Conservation (phyloP, 2,888 invertebrate genomes). For the Tortrix viridana region DNA sequence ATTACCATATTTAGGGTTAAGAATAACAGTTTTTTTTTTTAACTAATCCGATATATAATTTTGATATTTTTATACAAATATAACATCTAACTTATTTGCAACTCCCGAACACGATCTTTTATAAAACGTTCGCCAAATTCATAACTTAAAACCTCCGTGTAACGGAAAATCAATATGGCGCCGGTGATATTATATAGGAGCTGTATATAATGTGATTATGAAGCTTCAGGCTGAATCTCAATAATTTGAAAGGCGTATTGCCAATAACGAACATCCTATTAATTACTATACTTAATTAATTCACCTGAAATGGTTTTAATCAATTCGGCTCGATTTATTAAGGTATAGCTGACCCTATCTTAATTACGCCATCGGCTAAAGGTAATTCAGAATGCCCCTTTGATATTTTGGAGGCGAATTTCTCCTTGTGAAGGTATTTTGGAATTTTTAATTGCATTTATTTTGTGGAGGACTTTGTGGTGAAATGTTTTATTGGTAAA, state of each 20-base stretch:
- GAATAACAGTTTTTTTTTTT: too few relatives aligned
- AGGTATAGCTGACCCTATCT: slow-evolving; percentile 58
- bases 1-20: too few relatives aligned
- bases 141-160: neutral
- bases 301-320: slow-evolving; percentile 84
- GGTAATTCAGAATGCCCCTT: slow-evolving; percentile 38
- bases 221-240: slow-evolving; percentile 70
- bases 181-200: slow-evolving; percentile 22
- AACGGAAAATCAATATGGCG: slow-evolving; percentile 5
- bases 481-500: too few relatives aligned
- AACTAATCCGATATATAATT: too few relatives aligned
- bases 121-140: neutral
- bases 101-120: neutral
- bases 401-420: slow-evolving; percentile 36
- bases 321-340: slow-evolving; percentile 82
- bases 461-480: neutral
- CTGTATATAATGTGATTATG: slow-evolving; percentile 59
- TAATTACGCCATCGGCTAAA: slow-evolving; percentile 42
- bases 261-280: slow-evolving; percentile 83
- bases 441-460: slow-evolving; percentile 23
- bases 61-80: too few relatives aligned
- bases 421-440: slow-evolving; percentile 16
- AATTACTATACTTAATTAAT: slow-evolving; percentile 85
- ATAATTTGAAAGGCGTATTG: slow-evolving; percentile 84
- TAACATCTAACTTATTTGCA: too few relatives aligned